Evolutionary conservation across 1,140 invertebrate genomes (phyloP).

Genomic region (Ctenoplectra terminalis): DNA sequence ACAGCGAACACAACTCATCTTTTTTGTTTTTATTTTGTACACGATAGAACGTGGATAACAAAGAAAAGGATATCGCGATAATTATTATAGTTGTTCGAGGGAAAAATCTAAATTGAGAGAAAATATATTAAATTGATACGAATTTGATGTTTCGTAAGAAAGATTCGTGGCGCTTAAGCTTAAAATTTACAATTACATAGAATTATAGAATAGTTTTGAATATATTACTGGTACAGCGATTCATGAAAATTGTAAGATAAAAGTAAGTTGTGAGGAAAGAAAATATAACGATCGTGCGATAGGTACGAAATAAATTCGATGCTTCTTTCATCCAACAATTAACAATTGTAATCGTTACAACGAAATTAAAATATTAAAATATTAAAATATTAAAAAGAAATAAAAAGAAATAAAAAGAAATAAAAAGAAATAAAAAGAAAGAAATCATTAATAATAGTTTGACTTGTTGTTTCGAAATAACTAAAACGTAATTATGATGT

Average conservation of each 20-base stretch:
- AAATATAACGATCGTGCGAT: too few species aligned
- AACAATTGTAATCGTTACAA: background rate
- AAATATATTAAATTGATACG: background rate
- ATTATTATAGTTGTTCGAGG: background rate
- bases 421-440: background rate
- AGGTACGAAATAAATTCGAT: background rate
- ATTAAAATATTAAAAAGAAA: too few species aligned
- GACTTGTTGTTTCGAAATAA: background rate
- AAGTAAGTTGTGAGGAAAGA: too few species aligned
- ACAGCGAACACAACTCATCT: conserved; percentile 81
- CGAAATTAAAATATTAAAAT: background rate
- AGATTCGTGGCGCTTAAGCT: too few species aligned
- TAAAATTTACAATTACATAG: too few species aligned
- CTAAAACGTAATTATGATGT: background rate
- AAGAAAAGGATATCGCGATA: background rate
- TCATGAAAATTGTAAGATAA: too few species aligned
- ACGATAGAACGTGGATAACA: background rate
- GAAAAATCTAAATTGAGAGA: background rate
- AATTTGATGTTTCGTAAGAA: too few species aligned
- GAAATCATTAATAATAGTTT: background rate
- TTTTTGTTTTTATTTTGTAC: conserved; percentile 47
- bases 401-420: too few species aligned
- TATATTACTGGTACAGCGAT: too few species aligned
- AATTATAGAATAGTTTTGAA: too few species aligned
- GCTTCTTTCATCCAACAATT: background rate